Evolutionary conservation across 2,113 vertebrate species (phyloP), one percentile per base, ranked within the genome.

Genomic region (Tachycineta bicolor): DNA sequence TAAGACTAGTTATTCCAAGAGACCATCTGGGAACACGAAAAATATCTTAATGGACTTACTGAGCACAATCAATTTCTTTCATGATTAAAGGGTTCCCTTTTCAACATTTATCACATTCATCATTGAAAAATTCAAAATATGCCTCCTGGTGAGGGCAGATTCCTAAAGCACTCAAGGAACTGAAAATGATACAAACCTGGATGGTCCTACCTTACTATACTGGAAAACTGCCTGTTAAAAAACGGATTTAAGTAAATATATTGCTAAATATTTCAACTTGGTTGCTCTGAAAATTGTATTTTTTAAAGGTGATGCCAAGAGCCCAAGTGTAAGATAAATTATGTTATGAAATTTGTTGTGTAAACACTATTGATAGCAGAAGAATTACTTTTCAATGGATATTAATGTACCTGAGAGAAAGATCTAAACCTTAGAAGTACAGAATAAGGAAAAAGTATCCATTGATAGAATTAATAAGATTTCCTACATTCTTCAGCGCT

Each of bases 1-100:
- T 84, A 93, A 91, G 50, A 56, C 33, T 44, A 83, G 63, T 91
- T 83, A 84, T 91, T 95, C 62, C 62, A 88, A 92, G 13, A 78
- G 12, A 65, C 24, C 9, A 44, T 39, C 14, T 71, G 44, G 46
- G 88, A 87, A 68, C 31, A 26, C 0, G 0, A 88, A 46, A 76
- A 90, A 43, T 76, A 43, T 88, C 68, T 80, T 93, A 58, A 92
- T 78, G 64, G 39, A 37, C 18, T 71, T 75, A 82, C 15, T 3
- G 8, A 78, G 17, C 12, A 84, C 41, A 53, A 31, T 60, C 68
- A 75, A 50, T 87, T 92, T 75, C 6, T 74, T 78, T 55, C 31
- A 2, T 68, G 26, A 70, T 78, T 81, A 78, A 81, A 84, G 10
- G 11, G 20, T 63, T 95, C 34, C 19, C 31, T 34, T 91, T 33